Percentiles rank a stretch among this genome's conserved stretches.
phyloP scores from a whole-genome alignment of 2,113 vertebrate species.

The Paradoxurus hermaphroditus region DNA sequence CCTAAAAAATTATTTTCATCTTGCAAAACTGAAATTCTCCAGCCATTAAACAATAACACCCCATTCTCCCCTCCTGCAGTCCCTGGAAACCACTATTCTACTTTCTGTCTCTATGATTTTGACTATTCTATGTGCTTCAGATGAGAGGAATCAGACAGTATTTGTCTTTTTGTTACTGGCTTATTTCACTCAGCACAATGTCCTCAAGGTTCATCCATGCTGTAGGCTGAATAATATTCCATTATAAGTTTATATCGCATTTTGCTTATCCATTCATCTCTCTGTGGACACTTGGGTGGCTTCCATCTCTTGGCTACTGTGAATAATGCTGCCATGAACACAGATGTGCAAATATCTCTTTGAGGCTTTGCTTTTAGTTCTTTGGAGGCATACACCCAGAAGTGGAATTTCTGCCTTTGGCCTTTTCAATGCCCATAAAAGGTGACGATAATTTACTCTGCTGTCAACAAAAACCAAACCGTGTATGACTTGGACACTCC shows the following conservation, averaged over 20 bases:
- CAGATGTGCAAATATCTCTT: not conserved
- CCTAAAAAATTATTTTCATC: constrained; percentile 5
- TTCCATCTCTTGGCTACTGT: not conserved
- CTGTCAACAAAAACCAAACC: not conserved
- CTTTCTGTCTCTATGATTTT: not conserved
- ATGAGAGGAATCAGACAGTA: not conserved
- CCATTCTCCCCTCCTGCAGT: not conserved
- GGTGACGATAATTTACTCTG: not conserved
- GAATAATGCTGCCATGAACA: not conserved
- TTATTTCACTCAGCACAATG: not conserved
- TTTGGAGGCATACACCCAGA: not conserved
- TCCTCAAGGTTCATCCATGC: not conserved
- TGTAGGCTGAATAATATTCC: not conserved
- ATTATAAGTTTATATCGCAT: not conserved
- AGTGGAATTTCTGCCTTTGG: not conserved
- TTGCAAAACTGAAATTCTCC: not conserved
- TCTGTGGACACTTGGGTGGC: not conserved
- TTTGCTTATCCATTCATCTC: not conserved
- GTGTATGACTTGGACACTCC: not conserved
- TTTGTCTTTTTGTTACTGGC: not conserved
- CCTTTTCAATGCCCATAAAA: not conserved
- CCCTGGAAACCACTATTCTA: not conserved
- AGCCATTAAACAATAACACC: not conserved
- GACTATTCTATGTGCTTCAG: not conserved
- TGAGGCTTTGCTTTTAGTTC: not conserved